Base-by-base conservation (phyloP, 2,797 vertebrate genomes). In the Macropodus opercularis region DNA sequence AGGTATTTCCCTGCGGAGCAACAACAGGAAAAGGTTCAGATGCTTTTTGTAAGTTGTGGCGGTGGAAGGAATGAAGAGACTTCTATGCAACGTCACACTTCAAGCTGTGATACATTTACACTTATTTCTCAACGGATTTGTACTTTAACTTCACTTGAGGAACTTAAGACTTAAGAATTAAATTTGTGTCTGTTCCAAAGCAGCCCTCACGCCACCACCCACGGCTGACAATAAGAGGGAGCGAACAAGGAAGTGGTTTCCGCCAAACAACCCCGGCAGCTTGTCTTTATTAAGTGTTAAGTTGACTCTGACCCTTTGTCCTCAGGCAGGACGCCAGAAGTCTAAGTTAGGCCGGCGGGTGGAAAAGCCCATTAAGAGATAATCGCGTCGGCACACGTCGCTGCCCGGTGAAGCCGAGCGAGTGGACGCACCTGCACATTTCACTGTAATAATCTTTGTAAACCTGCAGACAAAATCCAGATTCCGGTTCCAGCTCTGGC, bases 1-100 rank as follows among this genome's bases (percentile, higher is more conserved):
- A 98, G 92, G 67, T 99, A 98, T 52, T 96, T 93, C 49, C 97
- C 97, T 99, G 89, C 72, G 58, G 61, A 72, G 80, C 8, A 62
- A 51, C 52, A 53, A 54, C 24, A 62, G 8, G 15, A 59, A 1
- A 2, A 48, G 23, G 18, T 17, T 44, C 24, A 38, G 18, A 31
- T 10, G 14, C 15, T 41, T 14, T 22, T 19, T 23, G 5, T 15
- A 2, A 38, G 9, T 21, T 12, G 10, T 8, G 22, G 11, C 19
- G 17, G 17, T 10, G 19, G 3, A 18, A n/a, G n/a, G n/a, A n/a
- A n/a, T n/a, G n/a, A n/a, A n/a, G n/a, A n/a, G n/a, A n/a, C n/a
- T n/a, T n/a, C n/a, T n/a, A n/a, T n/a, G n/a, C n/a, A n/a, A n/a
- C n/a, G n/a, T n/a, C n/a, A n/a, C n/a, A n/a, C n/a, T n/a, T n/a